Evolutionary conservation across 2,113 vertebrate genomes (phyloP).

Genomic region (Anser cygnoides): DNA sequence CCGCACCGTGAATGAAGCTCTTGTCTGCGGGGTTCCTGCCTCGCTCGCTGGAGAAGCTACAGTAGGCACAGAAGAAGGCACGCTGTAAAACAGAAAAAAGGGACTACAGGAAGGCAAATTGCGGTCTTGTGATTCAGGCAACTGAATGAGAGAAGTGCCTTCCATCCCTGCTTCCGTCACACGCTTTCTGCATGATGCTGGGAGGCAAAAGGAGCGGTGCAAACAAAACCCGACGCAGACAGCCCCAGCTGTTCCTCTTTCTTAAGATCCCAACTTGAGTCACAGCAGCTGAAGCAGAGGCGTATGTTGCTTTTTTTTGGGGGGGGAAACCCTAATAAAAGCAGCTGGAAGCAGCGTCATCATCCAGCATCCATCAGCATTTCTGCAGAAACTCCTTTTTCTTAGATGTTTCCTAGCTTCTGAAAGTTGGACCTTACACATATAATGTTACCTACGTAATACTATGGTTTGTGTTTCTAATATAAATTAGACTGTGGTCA

Average conservation of each 20-base stretch:
- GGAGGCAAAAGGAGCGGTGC: background rate
- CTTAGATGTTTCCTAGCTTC: background rate
- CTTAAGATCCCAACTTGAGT: background rate
- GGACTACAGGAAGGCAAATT: background rate
- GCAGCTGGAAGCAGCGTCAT: background rate
- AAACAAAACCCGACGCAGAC: background rate
- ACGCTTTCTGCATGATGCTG: rapidly evolving
- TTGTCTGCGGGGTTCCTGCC: background rate
- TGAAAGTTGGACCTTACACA: background rate
- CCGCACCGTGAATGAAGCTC: rapidly evolving
- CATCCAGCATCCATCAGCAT: background rate
- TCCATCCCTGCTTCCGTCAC: rapidly evolving
- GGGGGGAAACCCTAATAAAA: background rate
- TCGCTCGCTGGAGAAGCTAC: rapidly evolving
- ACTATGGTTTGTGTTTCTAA: background rate
- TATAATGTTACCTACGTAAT: background rate
- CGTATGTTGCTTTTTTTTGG: background rate
- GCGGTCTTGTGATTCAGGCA: background rate
- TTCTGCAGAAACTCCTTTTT: background rate
- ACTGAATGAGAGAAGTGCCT: background rate
- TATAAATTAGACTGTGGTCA: too few species aligned
- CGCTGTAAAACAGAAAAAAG: background rate
- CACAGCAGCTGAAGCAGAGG: background rate
- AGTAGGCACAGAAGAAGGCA: rapidly evolving
- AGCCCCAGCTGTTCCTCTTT: rapidly evolving